Conservation (phyloP, 1,140 invertebrate species). For the Aphelinus certus region DNA sequence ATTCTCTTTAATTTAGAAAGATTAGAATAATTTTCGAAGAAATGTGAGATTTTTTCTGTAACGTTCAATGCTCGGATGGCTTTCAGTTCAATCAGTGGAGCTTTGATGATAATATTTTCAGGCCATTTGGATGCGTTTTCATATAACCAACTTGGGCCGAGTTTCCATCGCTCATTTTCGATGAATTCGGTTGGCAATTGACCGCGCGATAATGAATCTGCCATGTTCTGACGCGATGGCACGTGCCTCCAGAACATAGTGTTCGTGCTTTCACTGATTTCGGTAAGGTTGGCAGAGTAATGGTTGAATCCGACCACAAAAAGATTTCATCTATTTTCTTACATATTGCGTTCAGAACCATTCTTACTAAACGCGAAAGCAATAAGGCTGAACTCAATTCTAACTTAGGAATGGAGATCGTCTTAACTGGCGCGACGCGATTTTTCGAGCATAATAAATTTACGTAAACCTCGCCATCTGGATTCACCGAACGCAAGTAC, state of each 20-base stretch:
- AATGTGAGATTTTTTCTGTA: neutral
- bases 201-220: too few species aligned
- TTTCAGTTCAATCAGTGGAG: neutral
- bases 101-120: neutral
- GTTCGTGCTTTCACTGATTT: neutral
- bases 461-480: neutral
- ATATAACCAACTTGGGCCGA: constrained; percentile 7
- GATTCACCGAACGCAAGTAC: constrained; percentile 1
- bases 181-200: neutral
- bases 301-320: constrained; percentile 25
- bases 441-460: constrained; percentile 18
- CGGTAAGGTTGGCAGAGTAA: constrained; percentile 10
- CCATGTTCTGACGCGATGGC: too few species aligned
- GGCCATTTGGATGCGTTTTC: constrained; percentile 3
- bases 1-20: neutral
- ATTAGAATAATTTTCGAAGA: neutral
- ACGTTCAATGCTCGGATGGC: neutral
- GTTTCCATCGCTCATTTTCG: neutral
- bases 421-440: constrained; percentile 24
- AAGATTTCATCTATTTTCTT: constrained; percentile 6
- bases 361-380: neutral
- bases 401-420: constrained; percentile 20
- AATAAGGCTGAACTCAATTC: constrained; percentile 33
- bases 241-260: neutral
- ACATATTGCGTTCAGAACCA: neutral